Base-by-base conservation (phyloP, 2,113 vertebrate genomes). In the Pseudorhombus dupliciocellatus region DNA sequence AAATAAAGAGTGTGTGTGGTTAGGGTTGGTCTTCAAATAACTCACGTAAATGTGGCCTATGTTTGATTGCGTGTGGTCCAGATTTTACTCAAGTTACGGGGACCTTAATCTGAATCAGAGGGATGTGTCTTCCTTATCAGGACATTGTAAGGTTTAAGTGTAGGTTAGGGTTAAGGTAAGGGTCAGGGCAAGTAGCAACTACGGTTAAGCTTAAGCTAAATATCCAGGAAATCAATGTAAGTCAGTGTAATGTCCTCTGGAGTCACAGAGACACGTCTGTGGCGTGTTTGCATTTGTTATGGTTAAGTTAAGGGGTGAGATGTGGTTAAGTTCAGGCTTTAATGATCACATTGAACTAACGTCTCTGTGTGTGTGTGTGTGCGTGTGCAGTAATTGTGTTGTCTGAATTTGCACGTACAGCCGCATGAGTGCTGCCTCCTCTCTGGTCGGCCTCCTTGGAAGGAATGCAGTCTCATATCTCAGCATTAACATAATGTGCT, bases 401-500 rank as follows among this genome's bases (percentile, higher is more conserved):
- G 5, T 20, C 18, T 12, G 20, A 60, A 61, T 22, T 22, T 37
- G 65, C 58, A 59, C 54, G 42, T 18, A 46, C 42, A 46, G 15
- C 16, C 42, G 7, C 42, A 46, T 46, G 42, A 15, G 8, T 18
- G 18, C 42, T 20, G 18, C 7, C 42, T 46, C 42, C 42, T 46
- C 16, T 46, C 42, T 46, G 42, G 42, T 77, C 70, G 28, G 66
- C 65, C 69, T 72, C 26, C 58, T 40, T 75, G 85, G 81, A 73
- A 79, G 66, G 52, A 79, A 28, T 57, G 75, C 83, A 75, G 70
- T 64, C 66, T 84, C 71, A 73, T 80, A 61, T 85, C 81, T 80
- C 76, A 82, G 65, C 76, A 71, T 81, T 79, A 75, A 66, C 77
- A 68, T 81, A 73, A 85, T 64, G 76, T 73, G 83, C 52, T 68